Base-by-base conservation (phyloP, 1,140 invertebrate species). In the Anadara kagoshimensis region DNA sequence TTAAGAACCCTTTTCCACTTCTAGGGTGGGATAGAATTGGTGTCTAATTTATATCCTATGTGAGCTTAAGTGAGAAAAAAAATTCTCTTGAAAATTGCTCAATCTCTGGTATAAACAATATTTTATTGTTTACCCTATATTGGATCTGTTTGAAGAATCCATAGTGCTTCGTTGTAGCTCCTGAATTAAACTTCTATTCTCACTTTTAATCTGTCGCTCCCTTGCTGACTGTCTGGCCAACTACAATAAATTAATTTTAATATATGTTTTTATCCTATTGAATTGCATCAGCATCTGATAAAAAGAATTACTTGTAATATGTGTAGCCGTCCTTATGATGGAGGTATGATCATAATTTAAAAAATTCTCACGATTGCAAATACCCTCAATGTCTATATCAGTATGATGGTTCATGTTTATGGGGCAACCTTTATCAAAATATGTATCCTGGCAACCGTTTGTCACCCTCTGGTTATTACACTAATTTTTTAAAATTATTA, bases 181-280 rank as follows among this genome's bases (percentile, higher is more conserved):
- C 20, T 75, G 66, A 26, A 82, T 68, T 47, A 83, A 59, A 74
- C 79, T 82, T 69, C 79, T 68, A 53, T 76, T 77, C 45, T 84
- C 82, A 76, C 70, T 76, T 12, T 74, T 63, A 71, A 84, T 80
- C 54, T 84, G 81, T 51, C 78, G 72, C 41, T 79, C 78, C 57
- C 79, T 73, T 18, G 82, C 58, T 29, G 75, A 57, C 56, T 81
- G 78, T 36, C 76, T 69, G 10, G 80, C 76, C 59, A 84, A 64
- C 82, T 84, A 61, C 45, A 69, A 64, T 12, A 18, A 56, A 12
- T 12, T 12, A 12, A 20, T 56, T 56, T 47, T 47, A 8, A 10
- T 47, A 47, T 16, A 8, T 10, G 16, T 47, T 8, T 47, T 10
- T 47, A 47, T 47, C 45, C 8, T 47, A 47, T 10, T 47, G 16